These are phyloP conservation scores for Drosophila rhopaloa DNA, from an alignment of 1,140 invertebrate species.

Conservation along the genomic window DNA sequence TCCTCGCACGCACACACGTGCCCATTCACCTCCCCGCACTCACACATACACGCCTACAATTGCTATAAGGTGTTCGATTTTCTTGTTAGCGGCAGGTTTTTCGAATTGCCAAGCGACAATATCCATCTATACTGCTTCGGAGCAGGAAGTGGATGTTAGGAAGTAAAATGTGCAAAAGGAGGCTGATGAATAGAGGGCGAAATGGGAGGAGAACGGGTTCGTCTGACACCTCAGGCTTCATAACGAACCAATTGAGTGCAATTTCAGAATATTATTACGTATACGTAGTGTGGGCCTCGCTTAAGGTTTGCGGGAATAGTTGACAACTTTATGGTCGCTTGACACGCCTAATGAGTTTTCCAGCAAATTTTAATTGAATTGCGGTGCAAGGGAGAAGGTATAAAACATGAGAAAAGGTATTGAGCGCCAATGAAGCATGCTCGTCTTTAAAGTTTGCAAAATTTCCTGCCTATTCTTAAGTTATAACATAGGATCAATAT, in stretches of 20 bases:
- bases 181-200: conserved; percentile 11
- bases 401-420: conserved; percentile 8
- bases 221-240: conserved; percentile 59
- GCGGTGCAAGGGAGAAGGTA: conserved; percentile 7
- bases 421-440: neutral
- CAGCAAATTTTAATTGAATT: conserved; percentile 69
- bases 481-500: neutral
- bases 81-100: conserved; percentile 53
- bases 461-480: neutral
- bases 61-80: conserved; percentile 48
- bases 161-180: conserved; percentile 5
- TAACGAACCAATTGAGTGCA: conserved; percentile 74
- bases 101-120: conserved; percentile 71
- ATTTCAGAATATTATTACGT: conserved; percentile 77
- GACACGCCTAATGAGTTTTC: conserved; percentile 64
- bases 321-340: conserved; percentile 71
- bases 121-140: conserved; percentile 53
- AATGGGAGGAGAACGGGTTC: conserved; percentile 5
- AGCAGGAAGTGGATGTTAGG: conserved; percentile 16
- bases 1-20: conserved; percentile 25
- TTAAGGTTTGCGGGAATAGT: conserved; percentile 35
- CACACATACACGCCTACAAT: conserved; percentile 20
- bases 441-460: conserved; percentile 1
- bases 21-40: conserved; percentile 1
- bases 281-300: conserved; percentile 47